A percentile compares a stretch with the other conserved stretches of the same genome.
phyloP scores from a whole-genome alignment of 2,888 invertebrate genomes.

The Drosophila kanekoi region DNA sequence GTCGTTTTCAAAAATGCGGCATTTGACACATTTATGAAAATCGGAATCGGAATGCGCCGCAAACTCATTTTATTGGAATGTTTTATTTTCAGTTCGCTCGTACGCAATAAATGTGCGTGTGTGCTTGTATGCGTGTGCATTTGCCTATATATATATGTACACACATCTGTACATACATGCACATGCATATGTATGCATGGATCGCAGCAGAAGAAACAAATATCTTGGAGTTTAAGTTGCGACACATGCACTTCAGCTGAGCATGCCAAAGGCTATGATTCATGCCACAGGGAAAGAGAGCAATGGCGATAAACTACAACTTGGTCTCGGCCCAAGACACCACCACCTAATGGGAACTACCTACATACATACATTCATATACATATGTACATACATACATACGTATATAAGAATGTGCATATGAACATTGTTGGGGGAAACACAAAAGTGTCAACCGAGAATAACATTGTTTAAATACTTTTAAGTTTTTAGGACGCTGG shows the following conservation, averaged over 20 bases:
- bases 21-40: conserved; percentile 81
- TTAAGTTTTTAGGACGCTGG: conserved; percentile 38
- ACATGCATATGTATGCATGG: conserved; percentile 4
- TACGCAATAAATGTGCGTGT: conserved; percentile 26
- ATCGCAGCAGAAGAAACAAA: conserved; percentile 25
- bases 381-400: background rate
- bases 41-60: conserved; percentile 77
- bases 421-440: conserved; percentile 11
- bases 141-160: conserved; percentile 6
- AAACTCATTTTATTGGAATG: conserved; percentile 79
- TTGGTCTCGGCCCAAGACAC: conserved; percentile 9
- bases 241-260: conserved; percentile 40
- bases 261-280: conserved; percentile 45
- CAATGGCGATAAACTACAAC: conserved; percentile 21
- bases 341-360: conserved; percentile 22
- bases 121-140: background rate
- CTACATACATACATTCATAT: background rate
- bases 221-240: conserved; percentile 35
- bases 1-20: conserved; percentile 72
- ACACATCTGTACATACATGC: background rate
- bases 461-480: conserved; percentile 54
- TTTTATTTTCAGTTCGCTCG: conserved; percentile 58
- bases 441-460: conserved; percentile 8
- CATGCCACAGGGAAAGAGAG: conserved; percentile 28
- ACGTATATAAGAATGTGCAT: background rate